Conservation (phyloP, 2,113 vertebrate genomes). For the Ictidomys tridecemlineatus region DNA sequence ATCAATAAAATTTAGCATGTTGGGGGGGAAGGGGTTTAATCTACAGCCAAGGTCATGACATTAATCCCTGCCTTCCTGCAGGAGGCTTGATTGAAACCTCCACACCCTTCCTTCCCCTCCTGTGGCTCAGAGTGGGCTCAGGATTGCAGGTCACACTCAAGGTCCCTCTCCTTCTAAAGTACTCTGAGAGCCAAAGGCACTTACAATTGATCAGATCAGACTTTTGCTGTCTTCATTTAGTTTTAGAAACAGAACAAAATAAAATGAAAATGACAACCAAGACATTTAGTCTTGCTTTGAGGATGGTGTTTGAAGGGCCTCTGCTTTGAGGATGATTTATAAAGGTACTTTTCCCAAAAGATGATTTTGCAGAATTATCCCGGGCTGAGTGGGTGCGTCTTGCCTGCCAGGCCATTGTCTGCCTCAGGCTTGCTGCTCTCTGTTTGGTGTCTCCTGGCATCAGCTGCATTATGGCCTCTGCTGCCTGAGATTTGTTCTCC, state of each 20-base stretch:
- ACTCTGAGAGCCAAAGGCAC: constrained; percentile 66
- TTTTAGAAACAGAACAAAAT: constrained; percentile 51
- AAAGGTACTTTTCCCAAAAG: not conserved
- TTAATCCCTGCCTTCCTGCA: not conserved
- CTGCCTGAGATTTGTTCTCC: not conserved
- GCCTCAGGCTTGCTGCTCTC: fast-evolving
- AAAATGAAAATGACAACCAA: not conserved
- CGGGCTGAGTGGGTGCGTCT: fast-evolving
- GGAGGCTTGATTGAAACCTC: too few relatives aligned
- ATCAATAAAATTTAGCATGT: not conserved
- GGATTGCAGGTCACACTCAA: constrained; percentile 69
- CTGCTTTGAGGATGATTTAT: not conserved
- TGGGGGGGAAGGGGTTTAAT: not conserved
- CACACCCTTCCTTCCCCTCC: fast-evolving
- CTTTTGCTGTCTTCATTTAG: constrained; percentile 24
- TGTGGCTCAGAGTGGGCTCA: not conserved
- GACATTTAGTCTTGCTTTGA: not conserved
- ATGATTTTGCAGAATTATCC: not conserved
- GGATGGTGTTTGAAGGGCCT: too few relatives aligned
- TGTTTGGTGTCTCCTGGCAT: fast-evolving
- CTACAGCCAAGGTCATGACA: not conserved
- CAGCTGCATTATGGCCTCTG: not conserved
- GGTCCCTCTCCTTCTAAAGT: constrained; percentile 60
- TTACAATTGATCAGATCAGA: constrained; percentile 66
- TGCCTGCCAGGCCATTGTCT: fast-evolving